Base-by-base conservation (phyloP, 1,140 invertebrate species). In the Nephila pilipes region DNA sequence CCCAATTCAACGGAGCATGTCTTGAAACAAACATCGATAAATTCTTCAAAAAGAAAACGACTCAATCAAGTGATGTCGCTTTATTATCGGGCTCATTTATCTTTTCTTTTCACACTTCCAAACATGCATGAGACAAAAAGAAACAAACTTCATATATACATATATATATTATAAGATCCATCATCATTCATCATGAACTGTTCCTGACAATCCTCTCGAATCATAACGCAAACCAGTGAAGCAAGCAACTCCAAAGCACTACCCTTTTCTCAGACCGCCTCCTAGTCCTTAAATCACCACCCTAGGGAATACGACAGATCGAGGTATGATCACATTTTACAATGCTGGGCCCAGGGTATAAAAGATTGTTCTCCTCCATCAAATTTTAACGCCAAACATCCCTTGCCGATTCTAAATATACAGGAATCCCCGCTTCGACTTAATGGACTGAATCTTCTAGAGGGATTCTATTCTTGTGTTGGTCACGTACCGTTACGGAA, bases 281-380 rank as follows among this genome's bases (percentile, higher is more conserved):
- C 0, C 22, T 20, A n/a, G 36, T 81, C 80, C 16, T 55, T 81
- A 81, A 81, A 81, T 81, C 80, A 81, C 80, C 22, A 54, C 36
- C 69, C 69, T 18, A 8, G 69, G 32, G 69, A 75, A 36, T 29
- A 10, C 36, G 80, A 81, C 80, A 81, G 80, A 81, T 81, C 80
- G 32, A 54, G 80, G 18, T 38, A 81, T 8, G 80, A 81, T 81
- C 80, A 81, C n/a, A 81, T 81, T 81, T 81, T 81, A 81, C 80
- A 81, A n/a, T 81, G 38, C 69, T 32, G 69, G 16, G 29, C 14
- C 69, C 14, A 16, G 32, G 69, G 36, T 75, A 75, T 46, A 81
- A 81, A 81, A 81, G 80, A 54, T 10, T 81, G 80, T 55, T 81
- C 80, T 55, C 80, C 80, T 46, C 80, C 80, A 81, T 81, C 80